Base-by-base conservation (phyloP, 2,113 vertebrate genomes). In the Lampris megalopsis region DNA sequence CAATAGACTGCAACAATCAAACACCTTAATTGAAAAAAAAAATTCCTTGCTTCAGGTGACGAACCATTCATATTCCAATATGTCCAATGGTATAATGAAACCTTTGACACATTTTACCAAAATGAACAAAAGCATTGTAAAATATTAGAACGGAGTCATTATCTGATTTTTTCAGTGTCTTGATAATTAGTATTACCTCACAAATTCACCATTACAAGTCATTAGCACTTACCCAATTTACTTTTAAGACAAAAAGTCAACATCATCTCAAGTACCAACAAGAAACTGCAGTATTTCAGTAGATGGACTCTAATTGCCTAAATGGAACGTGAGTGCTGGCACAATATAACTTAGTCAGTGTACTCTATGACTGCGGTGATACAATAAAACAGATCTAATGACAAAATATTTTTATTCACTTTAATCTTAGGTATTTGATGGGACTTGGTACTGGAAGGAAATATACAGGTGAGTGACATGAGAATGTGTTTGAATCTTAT, bases 401-500 rank as follows among this genome's bases (percentile, higher is more conserved):
- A 89, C 82, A 89, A 86, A 86, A 89, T 83, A 82, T 80, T 71
- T 86, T 88, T 87, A 86, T 87, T 88, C 70, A 67, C 80, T 85
- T 83, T 82, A 86, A 89, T 90, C 86, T 84, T 53, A 53, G 62
- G 66, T 82, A 81, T 88, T 80, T 83, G 85, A 79, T 88, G 79
- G 88, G 82, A 88, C 73, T 87, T 59, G 74, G 74, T 71, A 80
- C 85, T 75, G 47, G 85, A 90, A 91, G 86, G 68, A 0, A 82
- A 73, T 24, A 65, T 77, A 77, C 5, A 73, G 77, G 78, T 86
- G 82, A 84, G 58, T 83, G 75, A 83, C 84, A 87, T 2, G 71
- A 82, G 82, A 71, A 76, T 85, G 82, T 68, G 82, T 80, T 84
- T 82, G 68, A 78, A 90, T 90, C 77, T 83, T 86, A 89, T 90